A percentile compares a stretch with the other conserved stretches of the same genome.
phyloP scores from a whole-genome alignment of 2,888 invertebrate genomes.

The Colletes collaris region DNA sequence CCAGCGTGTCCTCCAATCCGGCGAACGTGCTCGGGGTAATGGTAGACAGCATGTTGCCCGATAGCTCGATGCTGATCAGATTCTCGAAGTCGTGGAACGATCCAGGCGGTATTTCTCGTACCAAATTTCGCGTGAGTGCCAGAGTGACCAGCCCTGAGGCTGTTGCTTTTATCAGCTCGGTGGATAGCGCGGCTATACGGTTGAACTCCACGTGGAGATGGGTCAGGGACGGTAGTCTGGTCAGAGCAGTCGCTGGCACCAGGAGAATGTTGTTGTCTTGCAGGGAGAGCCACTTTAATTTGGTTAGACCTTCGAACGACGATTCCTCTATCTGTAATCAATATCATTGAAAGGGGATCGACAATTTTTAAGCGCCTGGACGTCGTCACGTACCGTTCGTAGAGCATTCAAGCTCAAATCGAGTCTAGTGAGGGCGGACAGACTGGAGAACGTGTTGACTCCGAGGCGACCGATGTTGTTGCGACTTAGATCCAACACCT shows the following conservation, averaged over 20 bases:
- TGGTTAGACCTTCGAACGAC: conserved; percentile 92
- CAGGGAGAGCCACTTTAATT: conserved; percentile 90
- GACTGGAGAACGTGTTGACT: conserved; percentile 91
- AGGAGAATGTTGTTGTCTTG: conserved; percentile 94
- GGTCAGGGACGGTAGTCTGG: conserved; percentile 89
- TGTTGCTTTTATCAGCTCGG: conserved; percentile 89
- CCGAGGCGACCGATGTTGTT: conserved; percentile 93
- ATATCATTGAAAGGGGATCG: not conserved
- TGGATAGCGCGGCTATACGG: conserved; percentile 92
- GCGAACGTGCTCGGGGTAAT: conserved; percentile 90
- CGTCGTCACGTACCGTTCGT: conserved; percentile 87
- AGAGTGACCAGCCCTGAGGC: conserved; percentile 89
- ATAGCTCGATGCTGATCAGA: conserved; percentile 89
- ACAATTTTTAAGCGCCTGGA: no score
- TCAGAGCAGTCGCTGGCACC: conserved; percentile 92
- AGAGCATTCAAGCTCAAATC: conserved; percentile 94
- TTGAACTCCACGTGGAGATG: conserved; percentile 93
- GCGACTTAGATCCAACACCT: conserved; percentile 92
- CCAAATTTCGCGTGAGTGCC: conserved; percentile 92
- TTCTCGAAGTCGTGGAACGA: conserved; percentile 92
- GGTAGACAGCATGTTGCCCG: conserved; percentile 90
- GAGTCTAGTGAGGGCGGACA: conserved; percentile 88
- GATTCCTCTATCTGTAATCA: conserved; percentile 91
- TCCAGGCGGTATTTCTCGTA: conserved; percentile 92
- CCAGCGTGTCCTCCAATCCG: conserved; percentile 90